These are phyloP conservation scores for Ichneumoninae sp. DNA, from an alignment of 2,888 invertebrate genomes.

Conservation along the genomic window DNA sequence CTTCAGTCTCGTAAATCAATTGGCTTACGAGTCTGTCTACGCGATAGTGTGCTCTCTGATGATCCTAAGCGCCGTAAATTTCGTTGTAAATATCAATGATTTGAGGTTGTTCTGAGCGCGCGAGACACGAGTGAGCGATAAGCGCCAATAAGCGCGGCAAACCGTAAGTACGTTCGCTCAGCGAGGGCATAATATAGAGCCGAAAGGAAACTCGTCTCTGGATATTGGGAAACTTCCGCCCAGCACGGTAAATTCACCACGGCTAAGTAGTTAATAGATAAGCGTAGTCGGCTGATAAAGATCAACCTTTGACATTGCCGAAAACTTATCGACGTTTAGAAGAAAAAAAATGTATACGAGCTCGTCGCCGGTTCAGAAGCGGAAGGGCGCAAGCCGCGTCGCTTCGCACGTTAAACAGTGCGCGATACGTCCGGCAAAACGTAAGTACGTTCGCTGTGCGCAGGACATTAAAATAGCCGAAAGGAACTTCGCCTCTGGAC, in stretches of 20 bases:
- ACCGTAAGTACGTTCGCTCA: neutral
- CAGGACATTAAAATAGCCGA: too few species aligned
- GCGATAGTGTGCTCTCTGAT: slow-evolving; percentile 70
- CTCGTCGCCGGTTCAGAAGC: neutral
- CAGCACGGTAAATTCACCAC: neutral
- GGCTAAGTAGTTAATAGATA: neutral
- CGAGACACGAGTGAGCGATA: neutral
- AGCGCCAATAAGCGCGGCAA: neutral
- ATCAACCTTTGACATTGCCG: slow-evolving; percentile 26
- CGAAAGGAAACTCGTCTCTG: too few species aligned
- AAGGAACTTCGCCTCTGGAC: too few species aligned
- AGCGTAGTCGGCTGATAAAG: neutral
- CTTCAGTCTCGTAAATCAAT: slow-evolving; percentile 70
- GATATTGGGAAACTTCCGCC: neutral
- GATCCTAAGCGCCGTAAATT: slow-evolving; percentile 64
- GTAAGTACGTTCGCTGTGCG: too few species aligned
- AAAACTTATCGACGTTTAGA: neutral
- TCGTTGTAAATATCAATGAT: slow-evolving; percentile 60
- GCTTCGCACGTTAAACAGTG: neutral
- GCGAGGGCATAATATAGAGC: neutral
- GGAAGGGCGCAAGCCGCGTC: neutral
- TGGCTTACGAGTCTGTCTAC: slow-evolving; percentile 71
- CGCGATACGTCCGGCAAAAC: neutral
- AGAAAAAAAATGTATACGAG: neutral
- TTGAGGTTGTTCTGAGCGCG: slow-evolving; percentile 20